Percentiles rank a stretch among this genome's conserved stretches.
Conservation (phyloP, 1,140 invertebrate genomes). For the Cardiocondyla obscurior region DNA sequence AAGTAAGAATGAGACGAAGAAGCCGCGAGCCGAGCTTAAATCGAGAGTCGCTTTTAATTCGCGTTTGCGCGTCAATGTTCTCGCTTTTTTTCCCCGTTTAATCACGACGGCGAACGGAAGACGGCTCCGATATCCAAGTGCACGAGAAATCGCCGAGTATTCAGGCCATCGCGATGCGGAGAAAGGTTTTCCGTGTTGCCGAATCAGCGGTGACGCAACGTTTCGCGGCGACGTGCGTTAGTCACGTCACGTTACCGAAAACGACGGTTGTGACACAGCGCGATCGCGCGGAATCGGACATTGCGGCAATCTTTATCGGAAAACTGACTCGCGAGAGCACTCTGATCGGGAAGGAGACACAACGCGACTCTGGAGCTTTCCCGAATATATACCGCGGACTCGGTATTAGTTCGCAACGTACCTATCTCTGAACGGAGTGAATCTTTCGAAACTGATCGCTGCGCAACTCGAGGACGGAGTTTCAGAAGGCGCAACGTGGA, state of each 20-base stretch:
- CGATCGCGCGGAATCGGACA: constrained; percentile 44
- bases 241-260: constrained; percentile 67
- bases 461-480: too few species aligned
- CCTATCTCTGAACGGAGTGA: too few species aligned
- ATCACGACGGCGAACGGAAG: constrained; percentile 16
- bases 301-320: constrained; percentile 20
- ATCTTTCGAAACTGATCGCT: too few species aligned
- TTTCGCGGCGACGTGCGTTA: constrained; percentile 26
- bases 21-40: too few species aligned
- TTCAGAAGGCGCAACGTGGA: too few species aligned
- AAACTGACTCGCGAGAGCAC: too few species aligned
- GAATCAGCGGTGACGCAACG: constrained; percentile 74
- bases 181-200: constrained; percentile 77
- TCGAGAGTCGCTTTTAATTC: not conserved
- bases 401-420: too few species aligned
- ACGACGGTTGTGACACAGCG: constrained; percentile 62
- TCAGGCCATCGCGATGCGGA: constrained; percentile 64
- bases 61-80: not conserved
- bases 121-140: constrained; percentile 23
- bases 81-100: not conserved
- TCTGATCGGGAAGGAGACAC: too few species aligned
- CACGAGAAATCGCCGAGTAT: constrained; percentile 51
- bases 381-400: too few species aligned
- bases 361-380: too few species aligned
- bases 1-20: too few species aligned